phyloP scores from a whole-genome alignment of 2,888 invertebrate species.

The Eupithecia insigniata region DNA sequence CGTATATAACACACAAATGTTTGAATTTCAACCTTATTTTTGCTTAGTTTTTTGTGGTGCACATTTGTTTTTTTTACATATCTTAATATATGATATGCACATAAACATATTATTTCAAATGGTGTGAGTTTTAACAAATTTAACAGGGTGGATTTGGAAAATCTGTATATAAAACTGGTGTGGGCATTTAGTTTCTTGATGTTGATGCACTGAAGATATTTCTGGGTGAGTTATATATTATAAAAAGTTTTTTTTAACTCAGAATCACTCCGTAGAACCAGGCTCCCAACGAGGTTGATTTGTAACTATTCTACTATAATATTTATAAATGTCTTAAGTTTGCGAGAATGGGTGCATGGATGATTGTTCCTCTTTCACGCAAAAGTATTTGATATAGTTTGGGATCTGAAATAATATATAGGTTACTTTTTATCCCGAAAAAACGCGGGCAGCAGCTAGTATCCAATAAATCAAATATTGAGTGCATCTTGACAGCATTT shows the following conservation, averaged over 20 bases:
- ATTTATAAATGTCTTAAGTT: too few relatives aligned
- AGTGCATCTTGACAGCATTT: too few relatives aligned
- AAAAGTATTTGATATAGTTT: too few relatives aligned
- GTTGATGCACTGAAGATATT: not conserved
- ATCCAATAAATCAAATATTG: too few relatives aligned
- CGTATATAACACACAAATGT: not conserved
- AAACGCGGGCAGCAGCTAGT: too few relatives aligned
- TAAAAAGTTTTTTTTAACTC: not conserved
- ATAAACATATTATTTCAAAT: conserved; percentile 23
- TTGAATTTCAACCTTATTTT: conserved; percentile 33
- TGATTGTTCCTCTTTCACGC: too few relatives aligned
- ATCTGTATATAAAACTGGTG: conserved; percentile 32
- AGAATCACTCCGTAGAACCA: too few relatives aligned
- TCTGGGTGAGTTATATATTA: conserved; percentile 21
- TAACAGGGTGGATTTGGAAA: conserved; percentile 44
- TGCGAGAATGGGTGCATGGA: too few relatives aligned
- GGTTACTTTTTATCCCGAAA: too few relatives aligned
- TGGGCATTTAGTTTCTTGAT: conserved; percentile 15
- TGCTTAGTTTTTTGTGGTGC: conserved; percentile 24
- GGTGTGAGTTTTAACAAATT: conserved; percentile 44
- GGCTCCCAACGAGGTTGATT: too few relatives aligned
- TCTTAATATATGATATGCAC: conserved; percentile 35
- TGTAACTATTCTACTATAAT: too few relatives aligned
- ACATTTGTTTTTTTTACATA: conserved; percentile 28
- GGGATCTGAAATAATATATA: too few relatives aligned